Conservation (phyloP, 1,140 invertebrate species). For the Dinoponera quadriceps region DNA sequence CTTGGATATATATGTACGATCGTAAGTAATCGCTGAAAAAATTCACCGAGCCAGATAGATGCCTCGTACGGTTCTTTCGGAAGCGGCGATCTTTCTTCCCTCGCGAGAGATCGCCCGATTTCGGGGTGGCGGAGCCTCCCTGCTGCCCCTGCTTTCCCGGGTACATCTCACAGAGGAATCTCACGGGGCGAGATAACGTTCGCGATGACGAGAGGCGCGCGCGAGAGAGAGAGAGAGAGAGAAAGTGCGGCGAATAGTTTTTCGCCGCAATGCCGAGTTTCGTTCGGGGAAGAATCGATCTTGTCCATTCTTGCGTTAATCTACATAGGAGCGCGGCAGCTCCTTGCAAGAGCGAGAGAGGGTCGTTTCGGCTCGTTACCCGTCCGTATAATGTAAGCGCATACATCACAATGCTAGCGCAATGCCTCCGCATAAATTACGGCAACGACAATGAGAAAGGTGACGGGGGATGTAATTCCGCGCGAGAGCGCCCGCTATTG, state of each 20-base stretch:
- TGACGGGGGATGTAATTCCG: not conserved
- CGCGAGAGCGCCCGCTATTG: not conserved
- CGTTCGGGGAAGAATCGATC: slow-evolving; percentile 47
- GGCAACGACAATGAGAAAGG: slow-evolving; percentile 36
- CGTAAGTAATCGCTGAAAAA: slow-evolving; percentile 29
- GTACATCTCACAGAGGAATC: not conserved
- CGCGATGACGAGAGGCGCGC: slow-evolving; percentile 11
- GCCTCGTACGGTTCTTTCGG: not conserved
- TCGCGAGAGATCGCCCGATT: not conserved
- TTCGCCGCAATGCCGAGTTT: slow-evolving; percentile 63
- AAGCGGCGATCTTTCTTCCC: not conserved
- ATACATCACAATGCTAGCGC: slow-evolving; percentile 41
- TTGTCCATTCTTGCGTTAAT: slow-evolving; percentile 28
- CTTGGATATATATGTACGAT: not conserved
- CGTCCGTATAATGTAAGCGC: slow-evolving; percentile 39
- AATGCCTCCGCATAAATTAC: slow-evolving; percentile 53
- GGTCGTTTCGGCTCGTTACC: slow-evolving; percentile 52
- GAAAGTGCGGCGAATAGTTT: slow-evolving; percentile 22
- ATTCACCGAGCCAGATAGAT: not conserved
- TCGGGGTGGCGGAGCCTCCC: too few relatives aligned
- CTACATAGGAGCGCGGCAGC: not conserved
- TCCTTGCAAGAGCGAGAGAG: slow-evolving; percentile 9
- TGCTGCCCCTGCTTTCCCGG: not conserved
- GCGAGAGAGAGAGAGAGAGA: not conserved
- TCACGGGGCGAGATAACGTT: slow-evolving; percentile 23